Evolutionary conservation across 1,140 invertebrate genomes (phyloP), one percentile per base, ranked within the genome.

Genomic region (Spodoptera frugiperda): DNA sequence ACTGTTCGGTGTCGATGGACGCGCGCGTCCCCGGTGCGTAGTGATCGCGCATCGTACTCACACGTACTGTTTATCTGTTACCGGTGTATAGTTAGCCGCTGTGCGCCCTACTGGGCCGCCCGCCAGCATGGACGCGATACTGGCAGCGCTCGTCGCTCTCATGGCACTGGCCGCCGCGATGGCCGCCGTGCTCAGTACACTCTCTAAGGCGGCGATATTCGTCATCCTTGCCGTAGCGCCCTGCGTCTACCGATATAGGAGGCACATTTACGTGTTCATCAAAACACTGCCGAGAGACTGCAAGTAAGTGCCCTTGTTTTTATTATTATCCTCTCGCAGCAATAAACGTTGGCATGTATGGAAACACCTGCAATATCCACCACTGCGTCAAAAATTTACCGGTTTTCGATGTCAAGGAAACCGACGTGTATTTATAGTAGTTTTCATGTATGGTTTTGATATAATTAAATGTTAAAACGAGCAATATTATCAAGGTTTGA

Each of bases 241-340:
- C 19, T 90, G 95, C 25, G 74, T 95, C 59, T 94, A 94, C 86
- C 91, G 93, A 48, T 95, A 95, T 86, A 95, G 95, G 82, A 94
- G 94, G 46, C 92, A 91, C 76, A 91, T 95, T 81, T 95, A 95
- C 83, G 89, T 96, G 79, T 95, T 96, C 75, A 77, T 95, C 57
- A 95, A 93, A 84, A 95, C 95, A 11, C 86, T 96, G 30, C 95
- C 95, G 1, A 89, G 95, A 55, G 95, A 96, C 81, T 78, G 94
- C 83, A 95, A 94, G 95, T 96, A 80, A 95, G 95, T 94, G 6
- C 44, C 44, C 11, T 67, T 48, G 19, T 17, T 17, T 61, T 33
- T 44, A 59, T 49, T 44, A 71, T 55, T 59, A 46, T 15, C 12
- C 8, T 48, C 25, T 39, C 19, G 11, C 6, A 48, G 54, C 8